These are phyloP conservation scores for Pimpla rufipes DNA, from an alignment of 2,888 invertebrate species.

Conservation along the genomic window DNA sequence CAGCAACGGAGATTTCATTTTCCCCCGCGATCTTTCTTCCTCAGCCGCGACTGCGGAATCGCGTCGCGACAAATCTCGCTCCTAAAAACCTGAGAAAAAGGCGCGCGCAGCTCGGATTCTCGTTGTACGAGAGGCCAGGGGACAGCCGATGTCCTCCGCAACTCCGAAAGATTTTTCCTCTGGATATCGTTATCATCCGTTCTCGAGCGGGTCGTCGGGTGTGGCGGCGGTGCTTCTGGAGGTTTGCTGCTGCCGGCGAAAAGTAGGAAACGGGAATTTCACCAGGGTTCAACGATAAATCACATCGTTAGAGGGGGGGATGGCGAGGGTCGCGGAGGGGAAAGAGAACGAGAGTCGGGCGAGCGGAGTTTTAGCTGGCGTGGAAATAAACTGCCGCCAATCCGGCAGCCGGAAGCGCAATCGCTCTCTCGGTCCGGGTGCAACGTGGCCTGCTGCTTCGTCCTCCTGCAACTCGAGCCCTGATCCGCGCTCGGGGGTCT, in stretches of 20 bases:
- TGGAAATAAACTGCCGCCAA: conserved; percentile 76
- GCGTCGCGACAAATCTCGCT: neutral
- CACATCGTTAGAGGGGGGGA: conserved; percentile 73
- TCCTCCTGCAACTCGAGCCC: conserved; percentile 36
- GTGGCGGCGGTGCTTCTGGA: neutral
- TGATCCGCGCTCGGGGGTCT: conserved; percentile 41
- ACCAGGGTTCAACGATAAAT: conserved; percentile 75
- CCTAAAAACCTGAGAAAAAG: neutral
- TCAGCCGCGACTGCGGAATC: neutral
- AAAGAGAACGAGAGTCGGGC: conserved; percentile 25
- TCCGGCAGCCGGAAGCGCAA: conserved; percentile 67
- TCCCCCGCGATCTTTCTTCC: conserved; percentile 9
- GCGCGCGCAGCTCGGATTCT: neutral
- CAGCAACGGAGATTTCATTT: conserved; percentile 7
- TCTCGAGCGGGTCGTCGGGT: conserved; percentile 34
- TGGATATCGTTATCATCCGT: conserved; percentile 61
- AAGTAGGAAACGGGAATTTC: conserved; percentile 56
- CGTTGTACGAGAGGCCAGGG: neutral
- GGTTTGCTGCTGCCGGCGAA: conserved; percentile 18
- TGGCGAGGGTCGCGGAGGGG: neutral
- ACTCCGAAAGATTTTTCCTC: conserved; percentile 30
- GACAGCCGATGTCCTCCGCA: conserved; percentile 23
- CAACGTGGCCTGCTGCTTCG: conserved; percentile 34
- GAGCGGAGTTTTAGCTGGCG: conserved; percentile 66
- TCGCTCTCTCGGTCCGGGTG: conserved; percentile 58